Evolutionary conservation across 2,113 vertebrate genomes (phyloP), one percentile per base, ranked within the genome.

Genomic region (Rutilus rutilus): DNA sequence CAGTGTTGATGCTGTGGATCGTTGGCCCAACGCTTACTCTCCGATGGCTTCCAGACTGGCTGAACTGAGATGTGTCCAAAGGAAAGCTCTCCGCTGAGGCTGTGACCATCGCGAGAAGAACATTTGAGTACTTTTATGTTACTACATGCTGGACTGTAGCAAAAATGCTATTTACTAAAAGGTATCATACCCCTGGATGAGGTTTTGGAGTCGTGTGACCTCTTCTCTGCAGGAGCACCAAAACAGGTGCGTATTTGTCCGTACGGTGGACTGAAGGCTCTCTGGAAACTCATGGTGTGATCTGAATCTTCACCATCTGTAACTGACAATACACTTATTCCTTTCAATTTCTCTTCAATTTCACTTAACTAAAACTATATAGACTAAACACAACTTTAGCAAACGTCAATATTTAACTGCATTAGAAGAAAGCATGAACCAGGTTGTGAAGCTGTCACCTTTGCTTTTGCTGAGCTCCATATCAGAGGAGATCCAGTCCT

Each of bases 401-500:
- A 65, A 33, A 33, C 14, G 8, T 5, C 6, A 33, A 4, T 69
- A 36, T 23, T 39, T 39, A 39, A 39, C 33, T 10, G 19, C 36
- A 6, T 71, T 71, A 71, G 73, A 75, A 78, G 33, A 45, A 17
- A 57, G 52, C 9, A 1, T 77, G n/a, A 77, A 54, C n/a, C 59
- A 27, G 12, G 2, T 52, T 23, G 45, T n/a, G 25, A 54, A 42
- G 36, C 33, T 57, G 57, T 77, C 62, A 95, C 94, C 92, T 93
- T 91, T 93, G 65, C 54, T 92, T 33, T 83, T 92, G 71, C 90
- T 92, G 75, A 75, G 90, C 47, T 94, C 92, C 86, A 93, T 89
- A 88, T 94, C 92, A 88, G 92, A 91, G n/a, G 93, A 93, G 82
- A 93, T 94, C 93, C 94, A 94, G 90, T 95, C 93, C 0, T 94